Evolutionary conservation across 1,140 invertebrate species (phyloP), one percentile per base, ranked within the genome.

Genomic region (Proctacanthus coquilletti): DNA sequence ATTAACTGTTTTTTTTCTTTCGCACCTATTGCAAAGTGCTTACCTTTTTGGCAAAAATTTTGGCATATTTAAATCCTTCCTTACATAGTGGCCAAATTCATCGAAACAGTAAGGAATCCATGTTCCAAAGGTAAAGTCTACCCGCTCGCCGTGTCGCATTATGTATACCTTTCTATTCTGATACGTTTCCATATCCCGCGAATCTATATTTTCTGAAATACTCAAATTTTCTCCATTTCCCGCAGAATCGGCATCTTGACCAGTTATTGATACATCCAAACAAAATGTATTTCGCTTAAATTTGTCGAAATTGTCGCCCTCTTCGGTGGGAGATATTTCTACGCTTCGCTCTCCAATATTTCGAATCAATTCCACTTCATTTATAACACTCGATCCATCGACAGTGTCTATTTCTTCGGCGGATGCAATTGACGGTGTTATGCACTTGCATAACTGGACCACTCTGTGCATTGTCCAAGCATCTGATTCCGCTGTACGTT

Each of bases 51-150:
- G 75, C 45, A 93, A 58, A 30, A 63, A 65, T 34, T 72, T 69
- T 4, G 89, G 91, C 78, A 94, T 83, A 49, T 96, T 96, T 13
- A 95, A 61, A 57, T 95, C 88, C 51, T 80, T 80, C 10, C 80
- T 68, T 10, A 75, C 61, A 49, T 93, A 93, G 17, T 60, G 70
- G 52, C 80, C 83, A 42, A 75, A 64, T 36, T 77, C 66, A 64
- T 91, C 81, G 56, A 91, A 93, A 51, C 84, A 88, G 53, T 75
- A 80, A 0, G 78, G 77, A 36, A 86, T 79, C 88, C 88, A 94
- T 0, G 53, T 65, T 14, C 86, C 84, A 53, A 92, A 91, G 0
- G 85, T 87, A 48, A 93, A 89, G 62, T 95, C 88, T 3, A 92
- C 76, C 21, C 89, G 64, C 62, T 94, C 88, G 9, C 83, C 85